These are phyloP conservation scores for Tetragnatha montana DNA, from an alignment of 2,888 invertebrate genomes.

Conservation along the genomic window DNA sequence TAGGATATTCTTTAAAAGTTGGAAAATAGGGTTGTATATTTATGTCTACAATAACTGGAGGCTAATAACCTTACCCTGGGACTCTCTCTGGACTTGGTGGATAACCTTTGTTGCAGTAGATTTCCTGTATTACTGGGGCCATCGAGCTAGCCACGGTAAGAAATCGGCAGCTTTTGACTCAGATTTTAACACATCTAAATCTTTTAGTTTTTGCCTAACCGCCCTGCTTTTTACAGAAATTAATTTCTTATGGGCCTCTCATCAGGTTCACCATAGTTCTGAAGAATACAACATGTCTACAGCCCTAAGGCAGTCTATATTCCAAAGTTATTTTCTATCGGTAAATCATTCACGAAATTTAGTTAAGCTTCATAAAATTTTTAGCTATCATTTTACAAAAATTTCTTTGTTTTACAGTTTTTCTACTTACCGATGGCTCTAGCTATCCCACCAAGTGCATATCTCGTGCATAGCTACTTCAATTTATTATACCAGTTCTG, in stretches of 20 bases:
- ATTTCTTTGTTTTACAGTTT: constrained; percentile 68
- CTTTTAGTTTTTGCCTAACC: not conserved
- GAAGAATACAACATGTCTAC: constrained; percentile 92
- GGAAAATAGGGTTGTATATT: constrained; percentile 59
- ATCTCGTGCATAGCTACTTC: constrained; percentile 90
- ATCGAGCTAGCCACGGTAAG: constrained; percentile 90
- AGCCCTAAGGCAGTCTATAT: constrained; percentile 86
- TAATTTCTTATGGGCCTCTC: constrained; percentile 81
- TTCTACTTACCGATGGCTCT: constrained; percentile 80
- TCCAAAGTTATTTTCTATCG: constrained; percentile 88
- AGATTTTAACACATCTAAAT: not conserved
- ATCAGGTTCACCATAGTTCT: constrained; percentile 93
- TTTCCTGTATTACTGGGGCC: constrained; percentile 93
- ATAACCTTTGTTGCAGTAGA: constrained; percentile 87
- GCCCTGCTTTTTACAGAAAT: constrained; percentile 80
- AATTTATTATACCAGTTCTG: constrained; percentile 94
- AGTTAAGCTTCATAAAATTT: not conserved
- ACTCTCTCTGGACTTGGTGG: constrained; percentile 87
- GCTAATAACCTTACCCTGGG: constrained; percentile 85
- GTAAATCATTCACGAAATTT: constrained; percentile 76
- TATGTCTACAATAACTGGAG: constrained; percentile 78
- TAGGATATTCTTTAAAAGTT: constrained; percentile 22
- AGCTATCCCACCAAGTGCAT: constrained; percentile 84
- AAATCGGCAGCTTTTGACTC: not conserved
- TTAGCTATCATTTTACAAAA: not conserved